Evolutionary conservation across 1,140 invertebrate species (phyloP).

Genomic region (Dinothrombium tinctorium): DNA sequence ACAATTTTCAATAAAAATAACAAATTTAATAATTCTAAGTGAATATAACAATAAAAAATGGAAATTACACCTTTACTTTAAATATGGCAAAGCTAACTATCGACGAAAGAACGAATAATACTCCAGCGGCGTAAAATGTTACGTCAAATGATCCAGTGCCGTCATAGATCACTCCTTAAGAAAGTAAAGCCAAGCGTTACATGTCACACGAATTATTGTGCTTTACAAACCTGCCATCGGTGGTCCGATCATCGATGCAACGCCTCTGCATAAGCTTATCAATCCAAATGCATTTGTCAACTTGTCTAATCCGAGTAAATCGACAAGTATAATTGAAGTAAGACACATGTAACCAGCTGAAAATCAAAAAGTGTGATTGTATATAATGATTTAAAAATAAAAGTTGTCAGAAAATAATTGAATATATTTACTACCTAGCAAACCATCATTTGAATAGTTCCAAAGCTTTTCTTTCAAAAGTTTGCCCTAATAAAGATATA

Average conservation of each 20-base stretch:
- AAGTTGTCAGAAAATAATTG: too few species aligned
- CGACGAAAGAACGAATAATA: conserved; percentile 59
- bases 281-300: conserved; percentile 90
- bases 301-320: conserved; percentile 77
- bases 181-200: not conserved
- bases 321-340: conserved; percentile 90
- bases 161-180: conserved; percentile 48
- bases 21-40: too few species aligned
- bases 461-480: too few species aligned
- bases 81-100: conserved; percentile 11
- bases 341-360: conserved; percentile 91
- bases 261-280: conserved; percentile 75
- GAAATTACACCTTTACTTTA: too few species aligned
- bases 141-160: conserved; percentile 55
- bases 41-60: too few species aligned
- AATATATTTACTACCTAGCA: too few species aligned
- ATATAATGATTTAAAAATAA: too few species aligned
- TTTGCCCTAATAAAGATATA: too few species aligned
- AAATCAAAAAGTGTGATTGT: too few species aligned
- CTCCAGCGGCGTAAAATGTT: conserved; percentile 75
- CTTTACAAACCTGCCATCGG: conserved; percentile 38
- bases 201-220: too few species aligned
- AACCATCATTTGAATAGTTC: too few species aligned
- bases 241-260: conserved; percentile 53
- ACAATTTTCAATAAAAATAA: too few species aligned